Base-by-base conservation (phyloP, 1,140 invertebrate species). In the Panulirus ornatus region DNA sequence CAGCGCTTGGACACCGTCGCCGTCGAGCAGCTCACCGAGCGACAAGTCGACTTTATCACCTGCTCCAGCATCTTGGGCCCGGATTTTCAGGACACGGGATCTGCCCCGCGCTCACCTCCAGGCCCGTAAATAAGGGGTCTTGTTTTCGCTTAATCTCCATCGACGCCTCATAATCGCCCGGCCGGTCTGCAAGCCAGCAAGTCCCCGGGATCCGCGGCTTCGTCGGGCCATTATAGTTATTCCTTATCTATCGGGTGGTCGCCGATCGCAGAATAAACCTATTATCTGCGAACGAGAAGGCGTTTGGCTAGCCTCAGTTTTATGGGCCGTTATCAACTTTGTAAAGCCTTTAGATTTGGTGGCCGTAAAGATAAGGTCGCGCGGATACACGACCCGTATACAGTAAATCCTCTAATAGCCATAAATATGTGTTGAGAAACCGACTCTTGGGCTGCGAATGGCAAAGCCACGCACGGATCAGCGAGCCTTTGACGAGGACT, bases 321-420 rank as follows among this genome's bases (percentile, higher is more conserved):
- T 66, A 66, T 66, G 58, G 58, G 27, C 27, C 58, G 58, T 66
- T 66, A 66, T 66, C 58, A 66, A 66, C 58, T 66, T 66, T 66
- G 58, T 66, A 66, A 66, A 66, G 11, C n/a, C 27, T 66, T 66
- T 66, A 66, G n/a, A 66, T 66, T 30, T 22, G 58, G 58, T 22
- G 27, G 2, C 58, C n/a, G 58, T 66, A 66, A 66, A 66, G 58
- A 66, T 66, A 66, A 66, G 58, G 58, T 66, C 58, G 58, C 58
- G 27, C 58, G 58, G 27, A 66, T 30, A 66, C 58, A 66, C 54
- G 54, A 66, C 27, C 58, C n/a, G 58, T 66, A 66, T 22, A 66
- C n/a, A 66, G 58, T 66, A 66, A 66, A 66, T 66, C 58, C n/a
- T 66, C 58, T 1, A 27, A 66, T 5, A 66, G 22, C n/a, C 58